Evolutionary conservation across 2,888 invertebrate species (phyloP).

Genomic region (Ptilodon capucinus): DNA sequence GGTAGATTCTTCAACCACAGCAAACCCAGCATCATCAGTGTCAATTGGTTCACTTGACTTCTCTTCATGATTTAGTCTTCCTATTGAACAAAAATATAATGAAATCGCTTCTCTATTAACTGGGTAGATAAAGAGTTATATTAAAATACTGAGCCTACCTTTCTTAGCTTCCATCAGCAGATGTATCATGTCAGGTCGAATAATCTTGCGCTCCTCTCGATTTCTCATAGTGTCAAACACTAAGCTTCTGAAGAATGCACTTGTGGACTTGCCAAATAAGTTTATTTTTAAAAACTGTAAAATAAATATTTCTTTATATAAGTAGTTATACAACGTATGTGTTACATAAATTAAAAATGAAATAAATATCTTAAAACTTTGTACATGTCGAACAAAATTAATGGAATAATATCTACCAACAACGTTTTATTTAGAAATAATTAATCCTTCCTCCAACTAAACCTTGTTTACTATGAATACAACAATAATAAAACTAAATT

Average conservation of each 20-base stretch:
- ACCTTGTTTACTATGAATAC: too few species aligned
- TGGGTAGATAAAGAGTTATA: neutral
- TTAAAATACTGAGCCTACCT: slow-evolving; percentile 34
- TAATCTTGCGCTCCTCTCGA: slow-evolving; percentile 53
- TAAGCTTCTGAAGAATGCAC: slow-evolving; percentile 53
- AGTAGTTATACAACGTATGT: too few species aligned
- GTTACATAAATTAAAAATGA: too few species aligned
- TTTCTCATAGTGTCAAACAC: slow-evolving; percentile 62
- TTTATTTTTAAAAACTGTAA: slow-evolving; percentile 38
- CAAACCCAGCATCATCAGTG: slow-evolving; percentile 57
- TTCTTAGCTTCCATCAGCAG: slow-evolving; percentile 79
- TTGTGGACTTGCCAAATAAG: slow-evolving; percentile 29
- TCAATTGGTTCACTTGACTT: slow-evolving; percentile 19
- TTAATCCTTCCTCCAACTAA: too few species aligned
- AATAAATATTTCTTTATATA: too few species aligned
- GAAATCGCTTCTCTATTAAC: neutral
- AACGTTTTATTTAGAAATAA: too few species aligned
- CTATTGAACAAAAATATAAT: slow-evolving; percentile 21
- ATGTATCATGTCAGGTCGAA: slow-evolving; percentile 81
- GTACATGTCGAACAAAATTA: too few species aligned
- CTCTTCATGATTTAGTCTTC: slow-evolving; percentile 11
- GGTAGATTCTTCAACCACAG: slow-evolving; percentile 65
- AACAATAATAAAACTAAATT: too few species aligned
- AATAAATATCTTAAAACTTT: neutral
- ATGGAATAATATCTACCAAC: too few species aligned